Base-by-base conservation (phyloP, 2,888 invertebrate genomes). In the Teleiodes luculella region DNA sequence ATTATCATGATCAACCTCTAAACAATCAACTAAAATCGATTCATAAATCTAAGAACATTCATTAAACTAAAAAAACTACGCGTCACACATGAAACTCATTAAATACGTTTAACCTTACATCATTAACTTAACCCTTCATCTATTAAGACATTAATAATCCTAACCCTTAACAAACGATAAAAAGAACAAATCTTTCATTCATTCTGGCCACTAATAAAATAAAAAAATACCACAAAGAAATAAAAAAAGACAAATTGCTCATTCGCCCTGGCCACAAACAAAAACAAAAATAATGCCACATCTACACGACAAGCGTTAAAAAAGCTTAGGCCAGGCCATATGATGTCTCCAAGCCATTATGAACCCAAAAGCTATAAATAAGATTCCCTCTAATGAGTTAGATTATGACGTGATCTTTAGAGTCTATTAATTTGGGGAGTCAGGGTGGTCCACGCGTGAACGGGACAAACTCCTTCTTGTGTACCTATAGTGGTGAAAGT, bases 301-400 rank as follows among this genome's bases (percentile, higher is more conserved):
- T 71, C 67, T 63, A 62, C 49, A 46, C 31, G 46, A 14, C 43
- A 30, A 16, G 37, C 51, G 55, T 43, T 50, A 41, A 55, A 45
- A 18, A 41, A 11, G 16, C 24, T 43, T 20, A 1, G 6, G n/a
- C 24, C 20, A 28, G 43, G n/a, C 24, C 20, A 24, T 13, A 70
- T 69, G 67, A 72, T 74, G 74, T 75, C 76, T 58, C 67, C 39
- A 6, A n/a, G 24, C 43, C 43, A 43, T 43, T 43, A 43, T 43
- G 43, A 43, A 33, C 18, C 31, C 33, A 16, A 33, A n/a, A 11
- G 7, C 67, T 70, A 81, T 80, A 84, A 83, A 85, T 86, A 82
- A 78, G 78, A 78, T 71, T 64, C 61, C 56, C 68, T 67, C 77
- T 85, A 85, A 86, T 86, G 86, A 86, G 78, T 76, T 66, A 66